Conservation (phyloP, 92 coral and sea anemone species). For the Phenganax stokvisi region DNA sequence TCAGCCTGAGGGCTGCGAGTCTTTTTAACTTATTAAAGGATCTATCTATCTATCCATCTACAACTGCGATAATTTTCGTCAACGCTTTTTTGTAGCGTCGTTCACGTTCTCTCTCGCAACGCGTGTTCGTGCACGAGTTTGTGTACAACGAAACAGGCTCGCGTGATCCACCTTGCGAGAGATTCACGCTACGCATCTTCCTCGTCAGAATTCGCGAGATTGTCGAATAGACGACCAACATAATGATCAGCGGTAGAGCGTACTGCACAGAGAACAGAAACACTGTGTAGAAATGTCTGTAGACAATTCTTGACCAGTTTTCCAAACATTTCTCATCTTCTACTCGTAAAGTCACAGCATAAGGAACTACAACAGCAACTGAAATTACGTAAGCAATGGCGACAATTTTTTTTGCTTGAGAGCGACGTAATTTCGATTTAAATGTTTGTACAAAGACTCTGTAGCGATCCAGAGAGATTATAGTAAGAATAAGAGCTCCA, state of each 20-base stretch:
- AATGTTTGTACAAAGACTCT: slow-evolving; percentile 27
- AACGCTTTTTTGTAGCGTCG: slow-evolving; percentile 13
- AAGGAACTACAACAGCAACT: slow-evolving; percentile 1
- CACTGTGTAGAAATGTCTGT: slow-evolving; percentile 24
- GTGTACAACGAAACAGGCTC: background rate
- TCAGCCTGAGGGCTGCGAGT: too few species aligned
- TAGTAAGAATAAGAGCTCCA: slow-evolving; percentile 8
- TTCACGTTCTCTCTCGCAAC: slow-evolving; percentile 9
- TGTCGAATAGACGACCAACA: slow-evolving; percentile 10
- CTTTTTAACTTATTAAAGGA: too few species aligned
- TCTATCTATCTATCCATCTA: background rate
- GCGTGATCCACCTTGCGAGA: too few species aligned
- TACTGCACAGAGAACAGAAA: slow-evolving; percentile 26
- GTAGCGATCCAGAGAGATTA: slow-evolving; percentile 32
- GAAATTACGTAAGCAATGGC: background rate
- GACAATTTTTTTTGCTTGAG: slow-evolving; percentile 12
- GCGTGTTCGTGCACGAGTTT: background rate
- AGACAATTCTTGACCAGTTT: background rate
- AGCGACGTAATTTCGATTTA: slow-evolving; percentile 2
- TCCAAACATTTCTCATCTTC: background rate
- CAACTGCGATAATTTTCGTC: slow-evolving; percentile 7
- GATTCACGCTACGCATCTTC: too few species aligned
- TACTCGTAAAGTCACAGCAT: background rate
- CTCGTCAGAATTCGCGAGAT: background rate
- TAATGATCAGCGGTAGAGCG: slow-evolving; percentile 14